A percentile compares a stretch with the other conserved stretches of the same genome.
Evolutionary conservation across 37 sponge, comb jelly and placozoan genomes (phyloP).

Genomic region (Chondrosia reniformis): DNA sequence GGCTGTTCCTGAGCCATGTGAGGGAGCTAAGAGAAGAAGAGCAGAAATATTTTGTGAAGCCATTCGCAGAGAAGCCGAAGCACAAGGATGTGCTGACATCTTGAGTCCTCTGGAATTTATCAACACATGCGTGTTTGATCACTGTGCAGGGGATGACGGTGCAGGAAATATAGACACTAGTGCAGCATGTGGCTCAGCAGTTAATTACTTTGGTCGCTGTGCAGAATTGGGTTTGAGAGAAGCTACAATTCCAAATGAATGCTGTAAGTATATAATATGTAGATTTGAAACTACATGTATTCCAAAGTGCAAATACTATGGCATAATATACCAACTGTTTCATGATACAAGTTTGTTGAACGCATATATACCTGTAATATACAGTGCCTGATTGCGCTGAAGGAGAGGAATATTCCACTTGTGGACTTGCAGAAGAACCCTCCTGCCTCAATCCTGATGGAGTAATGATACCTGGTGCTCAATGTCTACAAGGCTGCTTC

Average conservation of each 20-base stretch:
- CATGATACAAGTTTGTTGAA: too few species aligned
- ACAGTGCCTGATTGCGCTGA: neutral
- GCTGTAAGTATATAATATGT: neutral
- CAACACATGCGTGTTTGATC: neutral
- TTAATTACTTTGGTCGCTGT: neutral
- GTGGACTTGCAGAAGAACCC: neutral
- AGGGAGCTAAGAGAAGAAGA: neutral
- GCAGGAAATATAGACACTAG: neutral
- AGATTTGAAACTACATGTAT: neutral
- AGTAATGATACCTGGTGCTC: neutral
- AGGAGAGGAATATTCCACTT: neutral
- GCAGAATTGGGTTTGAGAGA: neutral
- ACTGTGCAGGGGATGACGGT: neutral
- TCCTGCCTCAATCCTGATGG: neutral
- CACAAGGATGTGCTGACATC: neutral
- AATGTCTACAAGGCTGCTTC: neutral
- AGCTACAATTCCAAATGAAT: neutral
- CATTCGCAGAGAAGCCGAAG: neutral
- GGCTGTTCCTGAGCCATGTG: neutral
- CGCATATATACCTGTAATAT: too few species aligned
- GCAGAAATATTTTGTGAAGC: neutral
- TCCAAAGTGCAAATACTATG: too few species aligned
- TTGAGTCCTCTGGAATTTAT: neutral
- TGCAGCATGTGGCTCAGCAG: neutral
- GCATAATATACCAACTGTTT: too few species aligned